Percentiles rank a stretch among this genome's conserved stretches.
These are phyloP conservation scores for Campylomormyrus tamandua DNA, from an alignment of 2,113 vertebrate genomes.

Conservation along the genomic window DNA sequence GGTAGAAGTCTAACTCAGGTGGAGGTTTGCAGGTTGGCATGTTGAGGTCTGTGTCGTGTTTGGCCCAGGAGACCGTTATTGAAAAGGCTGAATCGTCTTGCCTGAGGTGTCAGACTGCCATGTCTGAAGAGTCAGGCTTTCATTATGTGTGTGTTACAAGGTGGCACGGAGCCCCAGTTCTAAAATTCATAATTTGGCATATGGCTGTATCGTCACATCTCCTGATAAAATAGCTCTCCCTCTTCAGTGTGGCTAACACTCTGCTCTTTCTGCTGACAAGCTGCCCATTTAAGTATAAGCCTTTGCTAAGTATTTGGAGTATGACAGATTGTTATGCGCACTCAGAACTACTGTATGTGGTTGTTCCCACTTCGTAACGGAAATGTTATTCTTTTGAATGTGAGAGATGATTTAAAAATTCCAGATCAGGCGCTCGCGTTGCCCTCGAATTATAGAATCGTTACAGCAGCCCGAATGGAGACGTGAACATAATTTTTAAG, in stretches of 20 bases:
- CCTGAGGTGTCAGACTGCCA: neutral
- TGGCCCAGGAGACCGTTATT: neutral
- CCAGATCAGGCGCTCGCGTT: neutral
- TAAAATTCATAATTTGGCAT: neutral
- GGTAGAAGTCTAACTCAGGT: neutral
- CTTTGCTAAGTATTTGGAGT: neutral
- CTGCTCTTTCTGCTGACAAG: neutral
- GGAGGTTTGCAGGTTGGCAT: neutral
- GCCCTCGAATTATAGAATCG: neutral
- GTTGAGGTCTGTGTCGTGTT: neutral
- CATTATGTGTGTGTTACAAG: neutral
- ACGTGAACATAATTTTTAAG: neutral
- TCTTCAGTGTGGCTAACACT: neutral
- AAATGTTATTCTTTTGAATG: neutral
- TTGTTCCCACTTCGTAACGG: neutral
- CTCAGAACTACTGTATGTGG: neutral
- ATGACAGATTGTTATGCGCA: neutral
- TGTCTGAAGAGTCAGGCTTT: neutral
- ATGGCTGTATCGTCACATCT: neutral
- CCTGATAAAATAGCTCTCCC: neutral
- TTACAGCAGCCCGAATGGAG: neutral
- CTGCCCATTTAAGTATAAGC: neutral
- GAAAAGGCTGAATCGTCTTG: neutral
- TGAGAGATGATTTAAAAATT: neutral
- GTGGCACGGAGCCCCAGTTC: neutral